These are phyloP conservation scores for Eupithecia centaureata DNA, from an alignment of 2,888 invertebrate genomes.

Conservation along the genomic window DNA sequence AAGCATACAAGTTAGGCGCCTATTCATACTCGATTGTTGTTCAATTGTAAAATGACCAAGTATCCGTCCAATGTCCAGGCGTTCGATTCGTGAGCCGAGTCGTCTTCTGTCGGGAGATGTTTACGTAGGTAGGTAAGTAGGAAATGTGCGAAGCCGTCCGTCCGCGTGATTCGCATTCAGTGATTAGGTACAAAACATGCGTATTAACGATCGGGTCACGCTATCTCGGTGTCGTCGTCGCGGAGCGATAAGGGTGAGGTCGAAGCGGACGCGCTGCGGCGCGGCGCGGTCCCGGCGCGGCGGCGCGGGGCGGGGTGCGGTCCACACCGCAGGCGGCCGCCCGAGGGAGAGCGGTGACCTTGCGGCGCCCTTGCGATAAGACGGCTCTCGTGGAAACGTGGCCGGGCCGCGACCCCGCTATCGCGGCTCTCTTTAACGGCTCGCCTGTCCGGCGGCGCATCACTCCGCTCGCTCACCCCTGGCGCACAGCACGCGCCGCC, in stretches of 20 bases:
- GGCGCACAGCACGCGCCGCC: constrained; percentile 50
- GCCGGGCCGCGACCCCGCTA: constrained; percentile 70
- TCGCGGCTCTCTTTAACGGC: constrained; percentile 72
- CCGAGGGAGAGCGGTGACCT: constrained; percentile 66
- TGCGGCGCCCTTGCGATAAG: constrained; percentile 75
- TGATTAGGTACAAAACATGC: constrained; percentile 26
- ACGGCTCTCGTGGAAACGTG: constrained; percentile 65
- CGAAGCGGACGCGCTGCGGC: constrained; percentile 52
- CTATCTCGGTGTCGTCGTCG: constrained; percentile 17
- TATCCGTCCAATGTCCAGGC: constrained; percentile 15
- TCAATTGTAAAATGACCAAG: constrained; percentile 31
- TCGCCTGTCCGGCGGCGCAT: constrained; percentile 53
- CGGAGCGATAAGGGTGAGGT: constrained; percentile 43
- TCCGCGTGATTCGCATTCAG: constrained; percentile 40
- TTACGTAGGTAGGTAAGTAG: background rate
- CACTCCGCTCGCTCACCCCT: constrained; percentile 63
- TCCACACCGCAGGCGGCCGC: constrained; percentile 25
- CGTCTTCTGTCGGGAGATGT: background rate
- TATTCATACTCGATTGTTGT: constrained; percentile 26
- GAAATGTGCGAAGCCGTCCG: background rate
- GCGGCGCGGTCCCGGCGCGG: constrained; percentile 13
- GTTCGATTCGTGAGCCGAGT: background rate
- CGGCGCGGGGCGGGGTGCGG: background rate
- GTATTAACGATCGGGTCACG: constrained; percentile 35
- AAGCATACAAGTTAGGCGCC: constrained; percentile 27